Conservation (phyloP, 2,797 vertebrate genomes). For the Euthynnus affinis region DNA sequence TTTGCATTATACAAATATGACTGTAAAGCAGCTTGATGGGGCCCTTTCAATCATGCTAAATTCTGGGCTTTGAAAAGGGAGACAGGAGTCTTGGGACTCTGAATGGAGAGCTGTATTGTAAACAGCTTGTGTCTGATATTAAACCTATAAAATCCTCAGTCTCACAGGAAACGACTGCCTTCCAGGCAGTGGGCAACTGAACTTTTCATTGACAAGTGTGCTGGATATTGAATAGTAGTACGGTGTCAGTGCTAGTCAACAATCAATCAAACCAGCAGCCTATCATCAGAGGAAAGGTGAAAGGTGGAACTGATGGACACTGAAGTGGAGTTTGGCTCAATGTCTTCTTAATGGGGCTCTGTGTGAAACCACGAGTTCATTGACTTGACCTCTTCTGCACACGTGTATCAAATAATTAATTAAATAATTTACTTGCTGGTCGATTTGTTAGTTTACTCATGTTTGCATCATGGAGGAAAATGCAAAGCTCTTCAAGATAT, state of each 20-base stretch:
- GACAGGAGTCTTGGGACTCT: background rate
- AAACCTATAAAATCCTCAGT: slow-evolving; percentile 66
- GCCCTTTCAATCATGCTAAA: slow-evolving; percentile 50
- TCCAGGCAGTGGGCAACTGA: slow-evolving; percentile 22
- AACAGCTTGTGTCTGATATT: slow-evolving; percentile 61
- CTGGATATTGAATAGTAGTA: slow-evolving; percentile 50
- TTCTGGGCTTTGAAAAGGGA: slow-evolving; percentile 9
- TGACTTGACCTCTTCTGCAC: background rate
- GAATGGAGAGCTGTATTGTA: slow-evolving; percentile 18
- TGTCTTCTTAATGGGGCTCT: slow-evolving; percentile 31
- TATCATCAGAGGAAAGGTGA: slow-evolving; percentile 55
- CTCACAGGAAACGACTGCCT: slow-evolving; percentile 25
- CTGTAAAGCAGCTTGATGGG: slow-evolving; percentile 59
- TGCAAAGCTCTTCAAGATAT: background rate
- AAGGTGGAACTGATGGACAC: slow-evolving; percentile 38
- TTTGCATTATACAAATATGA: slow-evolving; percentile 38
- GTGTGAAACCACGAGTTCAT: slow-evolving; percentile 20
- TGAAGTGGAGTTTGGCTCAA: slow-evolving; percentile 11
- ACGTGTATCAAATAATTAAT: background rate
- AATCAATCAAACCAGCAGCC: slow-evolving; percentile 56
- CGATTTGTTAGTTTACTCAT: background rate
- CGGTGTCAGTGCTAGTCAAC: slow-evolving; percentile 28
- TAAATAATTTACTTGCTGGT: background rate
- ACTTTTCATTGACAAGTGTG: slow-evolving; percentile 41
- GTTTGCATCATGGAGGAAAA: background rate